phyloP scores from a whole-genome alignment of 2,797 vertebrate species.

The Coregonus suidteri region DNA sequence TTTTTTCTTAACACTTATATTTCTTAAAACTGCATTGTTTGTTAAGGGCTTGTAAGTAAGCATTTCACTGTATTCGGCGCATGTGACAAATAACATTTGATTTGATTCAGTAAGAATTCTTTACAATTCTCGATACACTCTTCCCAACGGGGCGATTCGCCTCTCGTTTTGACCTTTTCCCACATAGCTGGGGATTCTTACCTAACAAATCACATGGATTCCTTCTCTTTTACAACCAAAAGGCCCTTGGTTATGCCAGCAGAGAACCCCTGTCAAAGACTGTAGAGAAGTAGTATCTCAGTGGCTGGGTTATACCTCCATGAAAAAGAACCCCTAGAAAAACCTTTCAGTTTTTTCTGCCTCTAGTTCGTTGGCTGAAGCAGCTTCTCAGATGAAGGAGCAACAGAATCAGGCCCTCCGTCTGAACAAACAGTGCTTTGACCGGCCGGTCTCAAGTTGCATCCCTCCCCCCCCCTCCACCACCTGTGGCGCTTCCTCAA shows the following conservation, averaged over 20 bases:
- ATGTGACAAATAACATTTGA: too few species aligned
- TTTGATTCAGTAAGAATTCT: background rate
- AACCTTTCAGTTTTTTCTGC: background rate
- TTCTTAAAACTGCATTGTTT: too few species aligned
- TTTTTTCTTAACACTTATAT: too few species aligned
- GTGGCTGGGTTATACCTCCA: background rate
- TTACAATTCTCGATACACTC: background rate
- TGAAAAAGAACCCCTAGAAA: background rate
- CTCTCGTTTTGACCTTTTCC: background rate
- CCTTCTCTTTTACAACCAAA: background rate
- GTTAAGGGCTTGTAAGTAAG: too few species aligned
- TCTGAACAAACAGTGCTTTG: slow-evolving; percentile 1
- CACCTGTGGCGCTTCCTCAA: background rate
- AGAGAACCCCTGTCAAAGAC: background rate
- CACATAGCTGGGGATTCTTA: background rate
- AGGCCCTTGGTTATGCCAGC: background rate
- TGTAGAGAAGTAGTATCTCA: background rate
- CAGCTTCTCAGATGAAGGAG: background rate
- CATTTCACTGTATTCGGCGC: too few species aligned
- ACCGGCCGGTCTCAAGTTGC: background rate
- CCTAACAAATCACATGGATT: background rate
- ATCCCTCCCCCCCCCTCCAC: background rate
- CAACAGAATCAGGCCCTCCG: too few species aligned
- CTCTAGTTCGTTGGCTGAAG: too few species aligned
- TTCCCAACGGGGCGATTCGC: background rate